Base-by-base conservation (phyloP, 2,797 vertebrate genomes). In the Poecilia wingei region DNA sequence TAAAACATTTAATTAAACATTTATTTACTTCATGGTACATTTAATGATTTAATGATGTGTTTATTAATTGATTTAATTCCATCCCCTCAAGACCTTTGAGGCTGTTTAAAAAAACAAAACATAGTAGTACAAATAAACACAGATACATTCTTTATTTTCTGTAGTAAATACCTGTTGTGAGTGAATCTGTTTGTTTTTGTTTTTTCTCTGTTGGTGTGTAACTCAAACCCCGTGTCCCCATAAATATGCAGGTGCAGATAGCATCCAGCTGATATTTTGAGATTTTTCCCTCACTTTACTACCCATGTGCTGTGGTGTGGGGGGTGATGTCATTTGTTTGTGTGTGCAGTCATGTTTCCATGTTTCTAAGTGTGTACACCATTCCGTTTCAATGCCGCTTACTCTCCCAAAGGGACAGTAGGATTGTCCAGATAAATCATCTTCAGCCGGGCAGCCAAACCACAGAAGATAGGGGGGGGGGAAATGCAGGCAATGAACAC, bases 361-460 rank as follows among this genome's bases (percentile, higher is more conserved):
- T 87, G 88, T 85, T 76, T 89, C 84, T 87, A 79, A 75, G 77
- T 85, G 89, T 84, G 86, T 84, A 70, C 45, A 69, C 82, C 72
- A 78, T 79, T 86, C 49, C 36, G 79, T 80, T 82, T 84, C 81
- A 76, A 85, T 89, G 84, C 91, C 70, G 74, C 80, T 68, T 76
- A 46, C 74, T 74, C 57, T 93, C 94, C 91, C 92, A 88, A 81
- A 91, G 91, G 92, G 87, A 80, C 75, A 46, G 87, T 85, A 66
- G 84, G 82, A 90, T 91, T 92, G 92, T 93, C 90, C 84, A 87
- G 82, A 92, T 91, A 90, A 92, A 93, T 94, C 88, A 93, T 89
- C 82, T 83, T 94, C 91, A 92, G 86, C 51, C 83, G 88, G 72
- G 79, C 70, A 90, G 76, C 80, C 76, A 77, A 78, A 89, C 78